Evolutionary conservation across 2,888 invertebrate genomes (phyloP).

Genomic region (Microdon myrmicae): DNA sequence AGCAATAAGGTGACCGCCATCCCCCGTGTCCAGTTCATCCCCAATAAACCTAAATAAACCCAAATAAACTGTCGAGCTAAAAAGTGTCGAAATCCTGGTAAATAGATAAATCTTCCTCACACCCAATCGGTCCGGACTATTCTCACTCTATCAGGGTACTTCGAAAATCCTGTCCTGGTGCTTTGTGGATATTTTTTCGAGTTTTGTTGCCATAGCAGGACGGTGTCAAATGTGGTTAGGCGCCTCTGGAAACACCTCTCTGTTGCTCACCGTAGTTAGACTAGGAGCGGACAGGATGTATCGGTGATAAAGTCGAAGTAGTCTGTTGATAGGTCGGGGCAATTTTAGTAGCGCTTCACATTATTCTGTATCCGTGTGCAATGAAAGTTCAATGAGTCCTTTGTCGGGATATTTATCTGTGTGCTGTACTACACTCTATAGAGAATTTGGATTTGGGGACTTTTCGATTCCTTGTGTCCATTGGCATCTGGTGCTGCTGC

Average conservation of each 20-base stretch:
- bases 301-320: slow-evolving; percentile 35
- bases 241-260: slow-evolving; percentile 42
- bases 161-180: slow-evolving; percentile 8
- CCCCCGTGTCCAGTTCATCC: slow-evolving; percentile 33
- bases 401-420: slow-evolving; percentile 52
- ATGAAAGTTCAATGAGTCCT: slow-evolving; percentile 52
- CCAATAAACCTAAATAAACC: slow-evolving; percentile 48
- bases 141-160: slow-evolving; percentile 6
- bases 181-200: slow-evolving; percentile 2
- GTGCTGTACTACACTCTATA: slow-evolving; percentile 38
- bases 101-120: slow-evolving; percentile 50
- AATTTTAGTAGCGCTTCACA: slow-evolving; percentile 35
- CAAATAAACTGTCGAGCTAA: slow-evolving; percentile 43
- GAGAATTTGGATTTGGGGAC: slow-evolving; percentile 27
- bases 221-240: slow-evolving; percentile 50
- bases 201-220: slow-evolving; percentile 7
- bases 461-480: slow-evolving; percentile 17
- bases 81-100: slow-evolving; percentile 50
- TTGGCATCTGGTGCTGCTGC: slow-evolving; percentile 16
- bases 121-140: slow-evolving; percentile 12
- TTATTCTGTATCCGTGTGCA: slow-evolving; percentile 32
- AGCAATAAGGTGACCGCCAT: too few relatives aligned
- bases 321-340: slow-evolving; percentile 37
- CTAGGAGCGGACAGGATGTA: background rate
- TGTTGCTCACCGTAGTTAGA: too few relatives aligned